Evolutionary conservation across 1,140 invertebrate species (phyloP), one percentile per base, ranked within the genome.

Genomic region (Marisa cornuarietis): DNA sequence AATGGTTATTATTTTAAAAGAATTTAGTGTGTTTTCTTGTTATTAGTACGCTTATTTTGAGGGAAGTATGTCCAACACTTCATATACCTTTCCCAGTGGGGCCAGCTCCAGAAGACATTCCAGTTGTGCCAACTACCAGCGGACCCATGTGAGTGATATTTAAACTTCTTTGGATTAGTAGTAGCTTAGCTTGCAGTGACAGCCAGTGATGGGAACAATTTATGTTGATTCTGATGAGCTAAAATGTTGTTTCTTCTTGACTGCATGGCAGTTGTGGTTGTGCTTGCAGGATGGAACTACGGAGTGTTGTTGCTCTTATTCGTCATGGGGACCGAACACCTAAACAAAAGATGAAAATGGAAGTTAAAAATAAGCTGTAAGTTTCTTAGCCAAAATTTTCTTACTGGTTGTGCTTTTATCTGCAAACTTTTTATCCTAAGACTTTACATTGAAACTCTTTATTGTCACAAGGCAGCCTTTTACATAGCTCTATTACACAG

Each of bases 271-370:
- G 8, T 18, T 26, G 4, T 71, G 10, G 58, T 66, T 81, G 42
- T 49, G 71, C 8, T 69, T 78, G 2, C 79, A 91, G 90, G 90
- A 99, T 99, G 98, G 99, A 99, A 91, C 91, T 99, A 73, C 92
- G 98, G 51, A 99, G 98, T 91, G 98, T 99, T 1, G 96, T 99
- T 51, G 98, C 96, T n/a, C 96, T 99, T 1, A 99, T 99, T 76
- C 92, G 99, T 84, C 99, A 99, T 88, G 99, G 98, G 0, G 99
- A 99, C 91, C 92, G 99, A 85, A 99, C 98, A 18, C 99, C 99
- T 0, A 99, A 99, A 91, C 99, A 99, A 91, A 99, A 99, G 92
- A 99, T 99, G 98, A 99, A 99, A 92, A 97, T 99, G 85, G 98
- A 99, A 93, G 98, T 99, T n/a, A 94, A 97, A 79, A 97, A 99